Conservation (phyloP, 2,797 vertebrate species). For the Takifugu rubripes region DNA sequence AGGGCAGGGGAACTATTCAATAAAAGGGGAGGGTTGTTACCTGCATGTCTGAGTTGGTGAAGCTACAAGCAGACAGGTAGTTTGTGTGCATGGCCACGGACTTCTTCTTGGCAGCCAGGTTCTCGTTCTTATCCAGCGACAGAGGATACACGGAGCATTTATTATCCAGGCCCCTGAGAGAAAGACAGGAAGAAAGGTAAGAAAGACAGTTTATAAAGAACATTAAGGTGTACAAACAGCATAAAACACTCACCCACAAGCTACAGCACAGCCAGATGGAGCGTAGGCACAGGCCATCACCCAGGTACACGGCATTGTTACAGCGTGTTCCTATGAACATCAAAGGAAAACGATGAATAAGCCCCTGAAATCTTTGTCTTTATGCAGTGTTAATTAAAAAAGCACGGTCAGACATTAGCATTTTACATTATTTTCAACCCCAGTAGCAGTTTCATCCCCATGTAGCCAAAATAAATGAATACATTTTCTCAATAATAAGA, state of each 20-base stretch:
- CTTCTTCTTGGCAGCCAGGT: slow-evolving; percentile 98
- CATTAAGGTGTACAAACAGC: neutral
- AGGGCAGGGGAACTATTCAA: slow-evolving; percentile 37
- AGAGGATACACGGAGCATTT: slow-evolving; percentile 98
- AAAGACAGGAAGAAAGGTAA: slow-evolving; percentile 4
- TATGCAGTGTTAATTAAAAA: slow-evolving; percentile 20
- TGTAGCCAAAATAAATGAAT: neutral
- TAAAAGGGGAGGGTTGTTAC: slow-evolving; percentile 61
- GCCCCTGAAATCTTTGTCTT: slow-evolving; percentile 23
- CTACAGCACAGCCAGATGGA: slow-evolving; percentile 95
- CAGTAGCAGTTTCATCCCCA: neutral
- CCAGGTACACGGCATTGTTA: slow-evolving; percentile 99
- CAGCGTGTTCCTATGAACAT: slow-evolving; percentile 88
- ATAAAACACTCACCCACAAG: slow-evolving; percentile 87
- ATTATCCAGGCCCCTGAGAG: slow-evolving; percentile 90
- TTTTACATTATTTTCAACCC: neutral
- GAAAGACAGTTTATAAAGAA: neutral
- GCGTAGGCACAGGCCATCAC: slow-evolving; percentile 98
- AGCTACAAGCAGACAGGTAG: slow-evolving; percentile 98
- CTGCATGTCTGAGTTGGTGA: slow-evolving; percentile 99
- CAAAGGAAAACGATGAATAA: slow-evolving; percentile 38
- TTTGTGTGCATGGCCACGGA: slow-evolving; percentile 99
- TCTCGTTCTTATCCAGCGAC: slow-evolving; percentile 98
- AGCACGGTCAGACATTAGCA: slow-evolving; percentile 5
- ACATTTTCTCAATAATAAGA: neutral